A percentile compares a stretch with the other conserved stretches of the same genome.
These are phyloP conservation scores for Drosophila hydei DNA, from an alignment of 1,140 invertebrate genomes.

Conservation along the genomic window DNA sequence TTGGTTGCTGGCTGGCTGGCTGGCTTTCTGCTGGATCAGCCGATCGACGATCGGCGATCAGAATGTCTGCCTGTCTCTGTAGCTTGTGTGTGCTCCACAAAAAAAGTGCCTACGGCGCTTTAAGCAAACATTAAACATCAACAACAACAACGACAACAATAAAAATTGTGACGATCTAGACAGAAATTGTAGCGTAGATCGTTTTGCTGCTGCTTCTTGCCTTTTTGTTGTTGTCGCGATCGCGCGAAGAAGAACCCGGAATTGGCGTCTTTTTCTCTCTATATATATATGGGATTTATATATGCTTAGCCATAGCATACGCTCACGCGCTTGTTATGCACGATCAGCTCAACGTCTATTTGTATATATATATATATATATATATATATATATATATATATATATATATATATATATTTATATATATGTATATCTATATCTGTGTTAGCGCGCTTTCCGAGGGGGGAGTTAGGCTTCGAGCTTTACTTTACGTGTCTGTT, in stretches of 20 bases:
- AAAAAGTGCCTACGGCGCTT: slow-evolving; percentile 71
- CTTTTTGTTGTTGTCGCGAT: slow-evolving; percentile 48
- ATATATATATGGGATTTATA: slow-evolving; percentile 27
- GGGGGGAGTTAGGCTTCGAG: slow-evolving; percentile 16
- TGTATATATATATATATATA: background rate
- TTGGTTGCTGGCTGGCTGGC: slow-evolving; percentile 39
- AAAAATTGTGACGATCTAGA: slow-evolving; percentile 74
- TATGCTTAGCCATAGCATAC: slow-evolving; percentile 51
- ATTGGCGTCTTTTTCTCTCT: slow-evolving; percentile 59
- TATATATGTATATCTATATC: slow-evolving; percentile 3
- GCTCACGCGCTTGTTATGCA: slow-evolving; percentile 81
- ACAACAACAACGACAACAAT: slow-evolving; percentile 25
- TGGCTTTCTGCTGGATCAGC: slow-evolving; percentile 17
- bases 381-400: background rate
- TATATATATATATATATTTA: slow-evolving; percentile 4
- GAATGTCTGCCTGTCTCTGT: background rate
- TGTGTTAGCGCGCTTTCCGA: slow-evolving; percentile 16
- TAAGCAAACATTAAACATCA: slow-evolving; percentile 19
- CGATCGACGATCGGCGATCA: slow-evolving; percentile 27
- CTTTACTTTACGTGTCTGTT: slow-evolving; percentile 36
- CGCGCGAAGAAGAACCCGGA: slow-evolving; percentile 79
- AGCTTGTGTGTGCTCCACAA: slow-evolving; percentile 52
- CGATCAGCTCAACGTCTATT: slow-evolving; percentile 65
- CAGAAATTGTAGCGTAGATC: slow-evolving; percentile 74
- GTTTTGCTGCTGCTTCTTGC: slow-evolving; percentile 25